Evolutionary conservation across 2,113 vertebrate genomes (phyloP).

Genomic region (Fukomys damarensis): DNA sequence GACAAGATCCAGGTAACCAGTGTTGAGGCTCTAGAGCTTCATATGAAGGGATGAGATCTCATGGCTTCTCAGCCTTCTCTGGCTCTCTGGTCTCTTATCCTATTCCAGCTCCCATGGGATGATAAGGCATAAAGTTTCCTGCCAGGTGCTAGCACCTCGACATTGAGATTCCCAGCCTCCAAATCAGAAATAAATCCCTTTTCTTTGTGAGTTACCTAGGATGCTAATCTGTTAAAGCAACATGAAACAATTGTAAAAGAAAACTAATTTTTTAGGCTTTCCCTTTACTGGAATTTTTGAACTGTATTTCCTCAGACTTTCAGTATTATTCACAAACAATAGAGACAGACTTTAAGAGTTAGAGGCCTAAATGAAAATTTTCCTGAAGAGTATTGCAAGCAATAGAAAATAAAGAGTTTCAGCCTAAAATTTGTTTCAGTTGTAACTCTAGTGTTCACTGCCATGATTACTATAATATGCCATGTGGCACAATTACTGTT

Average conservation of each 20-base stretch:
- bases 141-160: background rate
- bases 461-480: constrained; percentile 53
- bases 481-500: constrained; percentile 57
- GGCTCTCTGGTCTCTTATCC: background rate
- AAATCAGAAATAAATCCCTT: background rate
- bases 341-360: constrained; percentile 10
- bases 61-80: rapidly evolving
- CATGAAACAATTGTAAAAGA: background rate
- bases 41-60: background rate
- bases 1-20: background rate
- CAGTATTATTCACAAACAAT: background rate
- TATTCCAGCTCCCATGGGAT: background rate
- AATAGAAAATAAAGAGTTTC: constrained; percentile 55
- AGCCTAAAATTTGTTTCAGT: background rate
- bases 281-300: background rate
- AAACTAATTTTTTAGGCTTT: constrained; percentile 30
- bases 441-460: constrained; percentile 43
- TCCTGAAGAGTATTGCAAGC: constrained; percentile 46
- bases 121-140: no score
- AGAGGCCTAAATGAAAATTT: constrained; percentile 16
- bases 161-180: background rate
- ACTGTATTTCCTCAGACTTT: constrained; percentile 29
- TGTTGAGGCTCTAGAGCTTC: no score
- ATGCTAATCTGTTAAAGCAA: background rate
- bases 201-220: background rate